Percentiles rank a stretch among this genome's conserved stretches.
These are phyloP conservation scores for Stegophylla sp. DNA, from an alignment of 2,888 invertebrate species.

Conservation along the genomic window DNA sequence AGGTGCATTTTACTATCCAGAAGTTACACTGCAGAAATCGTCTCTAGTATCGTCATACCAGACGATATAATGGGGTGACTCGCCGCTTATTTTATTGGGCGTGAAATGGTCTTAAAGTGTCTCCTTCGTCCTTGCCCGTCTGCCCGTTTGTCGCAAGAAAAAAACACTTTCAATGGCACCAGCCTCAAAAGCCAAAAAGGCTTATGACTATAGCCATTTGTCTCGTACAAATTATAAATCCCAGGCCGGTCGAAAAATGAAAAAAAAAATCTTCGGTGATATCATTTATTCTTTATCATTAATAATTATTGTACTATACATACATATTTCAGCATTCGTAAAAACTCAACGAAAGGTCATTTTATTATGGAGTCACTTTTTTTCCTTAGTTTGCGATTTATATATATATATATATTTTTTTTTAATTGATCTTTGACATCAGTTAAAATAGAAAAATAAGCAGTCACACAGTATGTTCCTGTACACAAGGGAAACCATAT, in stretches of 20 bases:
- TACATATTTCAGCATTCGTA: not conserved
- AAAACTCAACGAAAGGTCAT: not conserved
- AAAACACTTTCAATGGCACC: not conserved
- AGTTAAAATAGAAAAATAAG: not conserved
- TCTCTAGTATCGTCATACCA: not conserved
- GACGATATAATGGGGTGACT: not conserved
- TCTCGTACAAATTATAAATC: not conserved
- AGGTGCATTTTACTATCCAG: constrained; percentile 48
- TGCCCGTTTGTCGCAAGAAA: not conserved
- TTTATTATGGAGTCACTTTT: not conserved
- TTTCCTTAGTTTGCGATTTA: not conserved
- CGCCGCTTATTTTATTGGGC: constrained; percentile 30
- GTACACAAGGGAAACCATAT: too few relatives aligned
- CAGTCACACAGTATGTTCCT: too few relatives aligned
- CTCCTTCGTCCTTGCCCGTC: not conserved
- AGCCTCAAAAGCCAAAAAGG: constrained; percentile 14
- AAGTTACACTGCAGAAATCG: constrained; percentile 5
- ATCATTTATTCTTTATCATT: not conserved
- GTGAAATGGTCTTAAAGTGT: constrained; percentile 27
- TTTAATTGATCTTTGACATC: not conserved
- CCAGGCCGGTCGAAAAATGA: not conserved
- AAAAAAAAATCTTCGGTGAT: not conserved
- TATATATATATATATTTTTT: too few relatives aligned
- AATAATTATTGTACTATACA: constrained; percentile 9
- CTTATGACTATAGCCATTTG: constrained; percentile 17